Evolutionary conservation across 2,888 invertebrate genomes (phyloP).

Genomic region (Noctua fimbriata): DNA sequence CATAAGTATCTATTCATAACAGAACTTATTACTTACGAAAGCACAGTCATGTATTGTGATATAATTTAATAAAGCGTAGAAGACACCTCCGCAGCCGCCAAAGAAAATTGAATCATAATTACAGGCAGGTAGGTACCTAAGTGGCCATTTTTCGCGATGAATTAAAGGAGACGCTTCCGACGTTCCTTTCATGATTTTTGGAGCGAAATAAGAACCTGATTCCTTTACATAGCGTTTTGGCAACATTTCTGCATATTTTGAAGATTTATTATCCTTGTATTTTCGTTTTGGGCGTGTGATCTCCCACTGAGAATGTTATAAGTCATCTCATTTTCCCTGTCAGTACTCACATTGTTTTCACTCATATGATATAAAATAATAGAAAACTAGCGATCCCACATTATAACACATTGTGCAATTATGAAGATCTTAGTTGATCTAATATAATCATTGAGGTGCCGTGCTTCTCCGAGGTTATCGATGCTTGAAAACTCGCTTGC

Average conservation of each 20-base stretch:
- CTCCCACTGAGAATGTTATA: not conserved
- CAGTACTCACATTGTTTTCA: not conserved
- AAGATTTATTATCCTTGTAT: constrained; percentile 38
- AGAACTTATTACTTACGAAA: not conserved
- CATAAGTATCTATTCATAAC: not conserved
- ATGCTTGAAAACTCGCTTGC: too few relatives aligned
- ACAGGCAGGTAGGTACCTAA: constrained; percentile 64
- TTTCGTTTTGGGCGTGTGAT: constrained; percentile 22
- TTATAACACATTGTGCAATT: not conserved
- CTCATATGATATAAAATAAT: not conserved
- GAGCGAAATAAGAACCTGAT: constrained; percentile 73
- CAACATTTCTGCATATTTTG: constrained; percentile 39
- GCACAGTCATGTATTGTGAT: not conserved
- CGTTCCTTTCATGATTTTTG: constrained; percentile 75
- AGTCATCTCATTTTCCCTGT: not conserved
- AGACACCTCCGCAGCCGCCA: constrained; percentile 43
- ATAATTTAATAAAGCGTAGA: constrained; percentile 29
- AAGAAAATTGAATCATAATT: constrained; percentile 72
- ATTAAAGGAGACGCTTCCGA: constrained; percentile 77
- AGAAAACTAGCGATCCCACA: not conserved
- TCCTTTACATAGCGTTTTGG: constrained; percentile 54
- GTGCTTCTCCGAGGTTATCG: too few relatives aligned
- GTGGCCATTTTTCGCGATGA: constrained; percentile 74
- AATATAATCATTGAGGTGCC: too few relatives aligned
- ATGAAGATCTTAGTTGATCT: not conserved